A percentile compares a stretch with the other conserved stretches of the same genome.
Evolutionary conservation across 2,113 vertebrate species (phyloP).

Genomic region (Ailurus styani): DNA sequence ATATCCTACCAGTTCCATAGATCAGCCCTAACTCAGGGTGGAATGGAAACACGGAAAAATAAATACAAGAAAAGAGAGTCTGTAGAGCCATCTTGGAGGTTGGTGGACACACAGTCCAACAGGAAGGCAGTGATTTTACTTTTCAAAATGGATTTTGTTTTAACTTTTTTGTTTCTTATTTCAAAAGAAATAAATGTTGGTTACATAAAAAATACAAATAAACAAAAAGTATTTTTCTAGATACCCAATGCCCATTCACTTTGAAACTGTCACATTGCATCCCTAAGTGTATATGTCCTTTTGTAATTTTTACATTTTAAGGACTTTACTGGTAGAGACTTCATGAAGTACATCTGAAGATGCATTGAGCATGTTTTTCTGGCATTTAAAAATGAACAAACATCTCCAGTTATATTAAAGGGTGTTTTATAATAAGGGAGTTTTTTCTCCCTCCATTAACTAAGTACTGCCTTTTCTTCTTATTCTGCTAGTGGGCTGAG

Average conservation of each 20-base stretch:
- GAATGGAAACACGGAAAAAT: neutral
- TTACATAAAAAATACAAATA: neutral
- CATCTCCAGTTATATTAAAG: neutral
- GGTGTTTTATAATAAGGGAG: neutral
- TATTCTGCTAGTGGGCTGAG: neutral
- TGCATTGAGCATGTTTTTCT: neutral
- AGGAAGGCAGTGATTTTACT: neutral
- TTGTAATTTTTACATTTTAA: neutral
- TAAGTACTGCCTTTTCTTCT: neutral
- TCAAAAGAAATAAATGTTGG: neutral
- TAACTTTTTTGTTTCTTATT: neutral
- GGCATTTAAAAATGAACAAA: neutral
- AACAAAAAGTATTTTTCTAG: neutral
- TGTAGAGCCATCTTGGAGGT: neutral
- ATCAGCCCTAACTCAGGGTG: neutral
- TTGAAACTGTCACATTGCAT: neutral
- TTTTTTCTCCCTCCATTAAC: neutral
- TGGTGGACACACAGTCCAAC: neutral
- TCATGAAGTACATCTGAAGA: neutral
- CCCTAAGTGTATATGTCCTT: neutral
- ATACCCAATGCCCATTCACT: neutral
- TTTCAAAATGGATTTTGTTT: neutral
- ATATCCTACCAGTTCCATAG: neutral
- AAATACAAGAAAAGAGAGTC: neutral
- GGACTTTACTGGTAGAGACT: neutral